Conservation (phyloP, 2,888 invertebrate genomes). For the Andricus curvator region DNA sequence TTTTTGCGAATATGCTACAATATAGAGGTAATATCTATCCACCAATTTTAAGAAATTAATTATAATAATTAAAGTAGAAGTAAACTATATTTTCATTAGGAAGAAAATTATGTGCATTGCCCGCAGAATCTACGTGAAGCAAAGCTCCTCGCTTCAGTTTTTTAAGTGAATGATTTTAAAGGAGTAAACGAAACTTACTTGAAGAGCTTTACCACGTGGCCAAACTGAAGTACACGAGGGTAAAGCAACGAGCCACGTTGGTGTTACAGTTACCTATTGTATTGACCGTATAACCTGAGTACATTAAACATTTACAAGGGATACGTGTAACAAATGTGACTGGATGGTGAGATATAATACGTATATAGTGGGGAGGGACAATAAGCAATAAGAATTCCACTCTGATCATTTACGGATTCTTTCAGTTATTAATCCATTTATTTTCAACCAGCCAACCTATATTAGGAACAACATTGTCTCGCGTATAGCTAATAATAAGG, state of each 20-base stretch:
- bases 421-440: background rate
- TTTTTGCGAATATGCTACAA: too few species aligned
- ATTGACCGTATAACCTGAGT: slow-evolving; percentile 58
- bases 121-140: too few species aligned
- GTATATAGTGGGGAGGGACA: background rate
- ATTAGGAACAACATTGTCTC: background rate
- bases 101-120: background rate
- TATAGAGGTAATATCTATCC: background rate
- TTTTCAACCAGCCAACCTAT: background rate
- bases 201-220: slow-evolving; percentile 62
- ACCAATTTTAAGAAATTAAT: background rate
- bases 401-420: background rate
- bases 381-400: background rate
- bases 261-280: slow-evolving; percentile 65
- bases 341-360: slow-evolving; percentile 60
- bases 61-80: background rate
- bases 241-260: slow-evolving; percentile 64
- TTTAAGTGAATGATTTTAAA: background rate
- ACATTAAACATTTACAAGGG: slow-evolving; percentile 69
- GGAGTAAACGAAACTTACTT: background rate
- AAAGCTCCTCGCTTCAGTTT: background rate
- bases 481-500: too few species aligned
- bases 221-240: slow-evolving; percentile 56
- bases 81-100: background rate
- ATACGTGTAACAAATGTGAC: slow-evolving; percentile 71